phyloP scores from a whole-genome alignment of 2,797 vertebrate species.

The Epinephelus awoara region DNA sequence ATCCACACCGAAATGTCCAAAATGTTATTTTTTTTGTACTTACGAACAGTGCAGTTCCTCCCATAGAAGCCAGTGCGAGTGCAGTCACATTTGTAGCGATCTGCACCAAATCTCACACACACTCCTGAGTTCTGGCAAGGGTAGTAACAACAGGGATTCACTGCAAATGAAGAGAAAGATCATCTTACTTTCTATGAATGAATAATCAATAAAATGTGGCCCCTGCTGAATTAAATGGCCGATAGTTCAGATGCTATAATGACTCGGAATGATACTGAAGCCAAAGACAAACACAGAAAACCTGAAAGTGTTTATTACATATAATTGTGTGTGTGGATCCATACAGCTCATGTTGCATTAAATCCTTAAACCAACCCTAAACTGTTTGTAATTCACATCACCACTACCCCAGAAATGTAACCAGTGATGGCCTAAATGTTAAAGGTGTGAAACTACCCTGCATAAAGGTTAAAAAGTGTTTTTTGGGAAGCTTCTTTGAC shows the following conservation, averaged over 20 bases:
- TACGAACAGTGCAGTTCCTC: constrained; percentile 92
- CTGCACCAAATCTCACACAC: constrained; percentile 87
- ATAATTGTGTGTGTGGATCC: not conserved
- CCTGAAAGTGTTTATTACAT: not conserved
- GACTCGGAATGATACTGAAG: not conserved
- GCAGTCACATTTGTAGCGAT: constrained; percentile 93
- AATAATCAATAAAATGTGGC: not conserved
- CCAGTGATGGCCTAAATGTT: not conserved
- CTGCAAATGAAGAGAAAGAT: constrained; percentile 72
- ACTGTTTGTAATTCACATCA: not conserved
- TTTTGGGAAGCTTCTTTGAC: not conserved
- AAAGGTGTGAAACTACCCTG: not conserved
- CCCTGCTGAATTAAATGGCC: not conserved
- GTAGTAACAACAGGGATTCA: constrained; percentile 94
- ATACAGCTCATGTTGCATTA: not conserved
- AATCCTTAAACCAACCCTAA: not conserved
- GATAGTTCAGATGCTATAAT: not conserved
- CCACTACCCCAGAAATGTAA: not conserved
- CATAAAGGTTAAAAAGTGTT: not conserved
- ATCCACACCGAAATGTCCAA: not conserved
- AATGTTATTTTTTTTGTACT: constrained; percentile 70
- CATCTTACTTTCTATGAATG: not conserved
- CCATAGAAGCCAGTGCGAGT: constrained; percentile 92
- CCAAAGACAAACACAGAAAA: constrained; percentile 2
- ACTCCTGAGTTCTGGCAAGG: constrained; percentile 94